Evolutionary conservation across 2,113 vertebrate species (phyloP).

Genomic region (Callocephalon fimbriatum): DNA sequence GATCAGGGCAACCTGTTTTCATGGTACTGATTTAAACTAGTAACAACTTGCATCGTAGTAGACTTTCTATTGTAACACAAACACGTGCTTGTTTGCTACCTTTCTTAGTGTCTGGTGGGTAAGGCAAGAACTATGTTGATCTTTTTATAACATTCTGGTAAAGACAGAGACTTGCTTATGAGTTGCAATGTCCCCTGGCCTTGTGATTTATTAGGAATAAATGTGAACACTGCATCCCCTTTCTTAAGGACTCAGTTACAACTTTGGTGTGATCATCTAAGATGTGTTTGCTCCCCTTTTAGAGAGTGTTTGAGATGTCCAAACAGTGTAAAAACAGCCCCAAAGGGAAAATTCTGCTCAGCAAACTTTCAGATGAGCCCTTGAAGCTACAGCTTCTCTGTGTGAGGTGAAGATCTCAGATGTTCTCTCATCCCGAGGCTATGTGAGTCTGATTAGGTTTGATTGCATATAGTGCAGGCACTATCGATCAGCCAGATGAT

Average conservation of each 20-base stretch:
- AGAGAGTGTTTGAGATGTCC: background rate
- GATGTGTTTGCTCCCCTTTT: background rate
- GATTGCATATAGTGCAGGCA: constrained; percentile 61
- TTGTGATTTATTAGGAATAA: background rate
- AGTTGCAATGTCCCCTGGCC: background rate
- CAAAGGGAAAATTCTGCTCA: background rate
- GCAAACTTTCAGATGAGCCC: background rate
- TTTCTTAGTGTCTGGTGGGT: background rate
- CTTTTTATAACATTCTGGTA: background rate
- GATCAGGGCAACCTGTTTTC: background rate
- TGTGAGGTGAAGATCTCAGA: constrained; percentile 18
- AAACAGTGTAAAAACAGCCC: background rate
- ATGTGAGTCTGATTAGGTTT: constrained; percentile 67
- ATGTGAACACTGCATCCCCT: background rate
- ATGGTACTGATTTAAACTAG: background rate
- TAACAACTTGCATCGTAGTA: background rate
- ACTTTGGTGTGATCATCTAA: background rate
- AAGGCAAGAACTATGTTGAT: background rate
- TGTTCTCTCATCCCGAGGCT: constrained; percentile 44
- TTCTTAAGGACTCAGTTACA: background rate
- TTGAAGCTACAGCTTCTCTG: constrained; percentile 10
- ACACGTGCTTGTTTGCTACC: background rate
- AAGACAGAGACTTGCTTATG: background rate
- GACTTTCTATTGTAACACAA: background rate
- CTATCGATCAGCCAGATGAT: constrained; percentile 74